Conservation (phyloP, 2,888 invertebrate species). For the Andrena fulva region DNA sequence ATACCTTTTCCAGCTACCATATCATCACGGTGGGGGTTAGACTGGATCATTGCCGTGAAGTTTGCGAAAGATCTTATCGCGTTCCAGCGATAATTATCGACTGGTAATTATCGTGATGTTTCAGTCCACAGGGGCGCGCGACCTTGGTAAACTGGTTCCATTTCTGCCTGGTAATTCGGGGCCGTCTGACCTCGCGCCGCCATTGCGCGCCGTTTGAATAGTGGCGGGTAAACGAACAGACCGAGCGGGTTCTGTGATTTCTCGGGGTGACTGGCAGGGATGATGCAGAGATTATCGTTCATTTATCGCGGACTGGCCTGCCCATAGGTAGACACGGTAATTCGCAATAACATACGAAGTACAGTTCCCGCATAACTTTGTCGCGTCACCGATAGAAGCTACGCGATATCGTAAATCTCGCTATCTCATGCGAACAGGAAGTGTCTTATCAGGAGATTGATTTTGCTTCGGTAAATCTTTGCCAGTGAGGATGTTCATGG, state of each 20-base stretch:
- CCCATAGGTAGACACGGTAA: background rate
- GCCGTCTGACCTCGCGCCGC: background rate
- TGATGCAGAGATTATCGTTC: background rate
- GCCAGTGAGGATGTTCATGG: conserved; percentile 48
- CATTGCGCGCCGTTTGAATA: background rate
- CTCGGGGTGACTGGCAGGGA: background rate
- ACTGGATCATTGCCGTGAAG: conserved; percentile 17
- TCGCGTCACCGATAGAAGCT: background rate
- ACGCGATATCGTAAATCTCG: background rate
- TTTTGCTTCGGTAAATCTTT: background rate
- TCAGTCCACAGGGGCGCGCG: background rate
- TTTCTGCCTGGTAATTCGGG: background rate
- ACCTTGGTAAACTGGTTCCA: conserved; percentile 21
- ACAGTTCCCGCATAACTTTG: background rate
- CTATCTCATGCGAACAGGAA: background rate
- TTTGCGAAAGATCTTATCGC: background rate
- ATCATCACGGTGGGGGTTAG: conserved; percentile 18
- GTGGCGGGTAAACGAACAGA: background rate
- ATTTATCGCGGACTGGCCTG: background rate
- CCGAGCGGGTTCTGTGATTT: background rate
- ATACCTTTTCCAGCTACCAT: no score
- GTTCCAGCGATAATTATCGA: conserved; percentile 11
- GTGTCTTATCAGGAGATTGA: no score
- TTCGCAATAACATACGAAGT: background rate
- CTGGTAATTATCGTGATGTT: background rate